A percentile compares a stretch with the other conserved stretches of the same genome.
Conservation (phyloP, 2,113 vertebrate genomes). For the Chionodraco myersi region DNA sequence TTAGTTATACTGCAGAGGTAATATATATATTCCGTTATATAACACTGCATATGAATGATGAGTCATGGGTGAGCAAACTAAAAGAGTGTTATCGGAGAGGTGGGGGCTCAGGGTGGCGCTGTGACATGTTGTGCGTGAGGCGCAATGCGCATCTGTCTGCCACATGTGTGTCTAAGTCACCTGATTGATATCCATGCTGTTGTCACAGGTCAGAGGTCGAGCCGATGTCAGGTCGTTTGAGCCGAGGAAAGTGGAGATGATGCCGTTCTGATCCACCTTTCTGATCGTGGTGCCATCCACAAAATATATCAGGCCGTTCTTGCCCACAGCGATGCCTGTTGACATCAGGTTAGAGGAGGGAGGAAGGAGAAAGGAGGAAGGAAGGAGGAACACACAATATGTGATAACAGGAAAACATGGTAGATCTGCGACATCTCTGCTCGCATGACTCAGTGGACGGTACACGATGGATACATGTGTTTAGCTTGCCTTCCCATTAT, state of each 20-base stretch:
- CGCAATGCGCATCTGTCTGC: not conserved
- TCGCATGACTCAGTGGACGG: constrained; percentile 75
- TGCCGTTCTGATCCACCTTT: constrained; percentile 96
- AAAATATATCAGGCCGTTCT: constrained; percentile 97
- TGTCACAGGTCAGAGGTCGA: constrained; percentile 94
- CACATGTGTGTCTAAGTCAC: constrained; percentile 75
- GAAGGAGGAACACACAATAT: constrained; percentile 6
- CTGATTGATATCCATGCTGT: constrained; percentile 98
- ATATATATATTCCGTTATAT: constrained; percentile 33
- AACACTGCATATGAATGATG: constrained; percentile 33
- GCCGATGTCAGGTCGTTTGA: constrained; percentile 97
- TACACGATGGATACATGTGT: constrained; percentile 83
- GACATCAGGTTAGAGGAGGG: constrained; percentile 39
- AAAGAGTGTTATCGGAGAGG: not conserved
- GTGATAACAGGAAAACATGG: constrained; percentile 53
- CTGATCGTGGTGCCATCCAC: constrained; percentile 98
- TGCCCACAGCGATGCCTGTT: constrained; percentile 94
- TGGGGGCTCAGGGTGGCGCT: constrained; percentile 54
- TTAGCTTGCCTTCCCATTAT: constrained; percentile 84
- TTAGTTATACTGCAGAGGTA: constrained; percentile 17
- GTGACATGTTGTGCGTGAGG: constrained; percentile 6
- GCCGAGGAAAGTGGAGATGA: constrained; percentile 96
- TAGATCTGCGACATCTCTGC: constrained; percentile 59
- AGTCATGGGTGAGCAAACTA: constrained; percentile 33
- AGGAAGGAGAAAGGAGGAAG: not conserved